Base-by-base conservation (phyloP, 2,888 invertebrate species). In the Crocallis elinguaria region DNA sequence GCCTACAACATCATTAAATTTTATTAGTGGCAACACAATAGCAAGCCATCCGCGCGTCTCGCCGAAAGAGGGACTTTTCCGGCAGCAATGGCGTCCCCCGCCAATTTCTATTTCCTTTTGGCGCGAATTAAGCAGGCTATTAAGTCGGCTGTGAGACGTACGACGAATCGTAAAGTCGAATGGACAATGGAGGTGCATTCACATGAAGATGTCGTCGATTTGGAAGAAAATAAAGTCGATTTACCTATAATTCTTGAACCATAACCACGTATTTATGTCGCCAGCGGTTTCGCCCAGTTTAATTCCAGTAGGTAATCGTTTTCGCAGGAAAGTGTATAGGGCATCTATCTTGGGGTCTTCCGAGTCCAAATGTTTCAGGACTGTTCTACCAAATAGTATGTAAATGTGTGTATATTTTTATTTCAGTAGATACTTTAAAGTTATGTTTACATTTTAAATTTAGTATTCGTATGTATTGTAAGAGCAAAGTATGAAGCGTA, bases 1-100 rank as follows among this genome's bases (percentile, higher is more conserved):
- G n/a, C n/a, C n/a, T n/a, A n/a, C n/a, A n/a, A n/a, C n/a, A 88
- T 87, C 88, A 90, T 90, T 89, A 89, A 88, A 88, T 90, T 90
- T 90, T 90, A 91, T 89, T 89, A 88, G 86, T 82, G 80, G 80
- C 80, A 82, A 83, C 76, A 88, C 88, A 90, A 90, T 85, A 68
- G 82, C 63, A 65, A 66, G 74, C 79, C 71, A 79, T 83, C 73
- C 77, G 80, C 74, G 76, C 73, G 75, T 79, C 76, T 75, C 56
- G 69, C 52, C 48, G 71, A 68, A 76, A 79, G 79, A 87, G 88
- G 81, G 84, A 84, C 79, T 84, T 84, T 88, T 84, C 86, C 81
- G 79, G 72, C 73, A 68, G 69, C 76, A 73, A 77, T 74, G 69
- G 75, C 75, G 70, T 75, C 77, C 84, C 87, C 76, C 79, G 72